Evolutionary conservation across 1,140 invertebrate species (phyloP), one percentile per base, ranked within the genome.

Genomic region (Diachasma alloeum): DNA sequence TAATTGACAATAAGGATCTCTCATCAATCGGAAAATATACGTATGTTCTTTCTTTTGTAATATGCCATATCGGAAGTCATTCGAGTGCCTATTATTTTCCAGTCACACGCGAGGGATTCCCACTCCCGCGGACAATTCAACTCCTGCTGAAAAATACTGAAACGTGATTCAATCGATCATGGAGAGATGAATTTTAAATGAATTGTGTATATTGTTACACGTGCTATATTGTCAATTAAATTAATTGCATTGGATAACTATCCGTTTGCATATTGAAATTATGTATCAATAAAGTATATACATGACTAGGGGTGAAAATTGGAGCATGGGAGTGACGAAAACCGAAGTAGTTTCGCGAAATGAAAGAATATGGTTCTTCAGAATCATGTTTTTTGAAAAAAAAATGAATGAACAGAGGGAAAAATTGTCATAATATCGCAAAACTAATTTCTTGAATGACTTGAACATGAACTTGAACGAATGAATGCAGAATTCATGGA

Each of bases 1-100:
- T 44, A 69, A 71, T 71, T 24, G 69, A 71, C 69, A 71, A 71
- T 71, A 71, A 71, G 44, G 24, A 71, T 71, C 17, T 44, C 44
- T n/a, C 42, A 69, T 44, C 9, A 71, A 71, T 71, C 42, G 37
- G 24, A 71, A 71, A 71, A 66, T n/a, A 19, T 4, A 59, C 31
- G 31, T 31, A 31, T 59, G 24, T 59, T 59, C 24, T 19, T 22
- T 59, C 24, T 59, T 59, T 31, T 66, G 22, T 66, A 26, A n/a
- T 36, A 66, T 26, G 59, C 13, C 59, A 66, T 31, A 31, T 31
- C 13, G 24, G 22, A 66, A 66, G 59, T 66, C 22, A 66, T 66
- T 66, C 31, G 59, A 31, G 13, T 66, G 59, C 15, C 48, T 53
- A 19, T 19, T 53, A 19, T 53, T 53, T 19, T 53, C 48, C 17